phyloP scores from a whole-genome alignment of 2,888 invertebrate species.

The Plagodis dolabraria region DNA sequence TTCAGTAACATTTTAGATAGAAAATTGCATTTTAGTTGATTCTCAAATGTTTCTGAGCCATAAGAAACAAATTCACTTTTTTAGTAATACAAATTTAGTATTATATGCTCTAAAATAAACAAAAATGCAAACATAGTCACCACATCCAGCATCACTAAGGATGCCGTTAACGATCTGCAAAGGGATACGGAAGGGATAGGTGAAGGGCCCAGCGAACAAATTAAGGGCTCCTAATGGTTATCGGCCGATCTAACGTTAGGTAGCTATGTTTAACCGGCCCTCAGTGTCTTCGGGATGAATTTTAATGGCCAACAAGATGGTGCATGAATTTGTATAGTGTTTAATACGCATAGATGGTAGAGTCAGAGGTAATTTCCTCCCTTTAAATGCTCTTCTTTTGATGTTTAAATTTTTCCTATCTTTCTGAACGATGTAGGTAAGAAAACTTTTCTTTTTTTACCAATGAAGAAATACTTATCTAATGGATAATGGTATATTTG shows the following conservation, averaged over 20 bases:
- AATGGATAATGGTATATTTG: no score
- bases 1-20: no score
- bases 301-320: slow-evolving; percentile 65
- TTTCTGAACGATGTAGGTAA: no score
- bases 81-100: background rate
- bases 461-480: no score
- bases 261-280: slow-evolving; percentile 67
- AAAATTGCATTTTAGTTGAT: no score
- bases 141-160: slow-evolving; percentile 57
- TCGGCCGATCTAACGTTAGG: slow-evolving; percentile 72
- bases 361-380: no score
- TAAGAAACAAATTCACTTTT: no score
- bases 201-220: slow-evolving; percentile 78
- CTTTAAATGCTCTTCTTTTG: no score
- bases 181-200: slow-evolving; percentile 82
- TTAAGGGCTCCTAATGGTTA: slow-evolving; percentile 84
- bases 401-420: no score
- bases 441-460: no score
- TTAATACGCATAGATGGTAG: slow-evolving; percentile 1
- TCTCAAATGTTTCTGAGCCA: no score
- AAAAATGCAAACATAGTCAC: slow-evolving; percentile 4
- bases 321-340: slow-evolving; percentile 29
- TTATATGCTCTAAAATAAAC: background rate
- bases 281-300: slow-evolving; percentile 74
- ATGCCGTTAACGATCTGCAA: slow-evolving; percentile 72